Evolutionary conservation across 2,888 invertebrate genomes (phyloP), one percentile per base, ranked within the genome.

Genomic region (Microplitis deprimator): DNA sequence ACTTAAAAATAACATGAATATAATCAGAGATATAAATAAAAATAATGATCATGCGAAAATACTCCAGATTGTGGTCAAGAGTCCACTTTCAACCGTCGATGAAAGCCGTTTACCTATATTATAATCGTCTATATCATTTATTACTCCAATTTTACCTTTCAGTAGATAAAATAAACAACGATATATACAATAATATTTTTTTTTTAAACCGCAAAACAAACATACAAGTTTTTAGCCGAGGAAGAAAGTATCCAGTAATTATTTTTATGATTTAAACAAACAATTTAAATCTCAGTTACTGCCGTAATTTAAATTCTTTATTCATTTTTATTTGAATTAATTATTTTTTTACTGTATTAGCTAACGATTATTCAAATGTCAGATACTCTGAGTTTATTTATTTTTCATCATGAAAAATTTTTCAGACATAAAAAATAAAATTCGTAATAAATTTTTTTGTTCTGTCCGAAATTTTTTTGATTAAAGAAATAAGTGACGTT

Each of bases 91-190:
- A 79, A 83, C 78, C 77, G 20, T 68, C 80, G 79, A 84, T 84
- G 84, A 87, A 87, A 87, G 87, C 85, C 82, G 87, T 87, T 84
- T 85, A 84, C 87, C 87, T 87, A 87, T 85, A 86, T 87, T 76
- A 82, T 84, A 81, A 62, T 72, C 76, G 40, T 72, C 39, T 70
- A 68, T 41, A 16, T 41, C 50, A 68, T 68, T 20, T 17, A 68
- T 41, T 68, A 41, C 68, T 16, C 68, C 17, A 68, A 6, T 68
- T 68, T 68, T 20, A 68, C 41, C 16, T 68, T 10, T 13, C 40
- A 7, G 17, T 68, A 68, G 41, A 68, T 6, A 1, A 68, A 17
- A 68, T 7, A 68, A 68, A 68, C 29, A 29, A 29, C 29, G 29
- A 29, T 29, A 29, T 29, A 50, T 13, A 13, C 13, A 50, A 50